Base-by-base conservation (phyloP, 1,140 invertebrate species). In the Micrasema minimum region DNA sequence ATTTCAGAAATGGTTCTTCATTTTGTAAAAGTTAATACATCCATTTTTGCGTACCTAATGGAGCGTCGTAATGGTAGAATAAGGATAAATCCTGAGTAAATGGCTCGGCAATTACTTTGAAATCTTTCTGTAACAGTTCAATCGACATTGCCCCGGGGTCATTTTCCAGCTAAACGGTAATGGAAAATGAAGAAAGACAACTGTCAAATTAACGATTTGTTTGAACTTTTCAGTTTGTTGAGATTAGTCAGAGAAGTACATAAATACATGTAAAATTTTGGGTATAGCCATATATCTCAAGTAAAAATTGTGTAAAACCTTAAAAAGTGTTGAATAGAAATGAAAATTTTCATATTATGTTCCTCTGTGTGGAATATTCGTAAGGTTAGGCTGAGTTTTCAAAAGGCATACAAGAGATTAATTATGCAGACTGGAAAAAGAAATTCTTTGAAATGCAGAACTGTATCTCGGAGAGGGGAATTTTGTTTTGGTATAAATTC, bases 81-180 rank as follows among this genome's bases (percentile, higher is more conserved):
- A 37, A 61, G 41, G 53, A 69, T 61, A 26, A 59, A 69, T 26
- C 14, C 41, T 37, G 53, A 46, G 51, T 45, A 48, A 69, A 53
- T 69, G 31, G 22, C 37, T 48, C 16, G 53, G 59, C 59, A 69
- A 69, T 69, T 59, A 69, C 66, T 69, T 61, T 35, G 38, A 69
- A 69, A 43, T 48, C 38, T 61, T 35, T 41, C 14, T 41, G 55
- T 41, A 59, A 59, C 55, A 22, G 37, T 41, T 59, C 37, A 41
- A 59, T 59, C 16, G 55, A 59, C 14, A 38, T 59, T n/a, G 16
- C 11, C 55, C 14, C 37, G 18, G 38, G 38, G 18, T 53, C 26
- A 53, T 53, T 53, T 53, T 53, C 20, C 23, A 53, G 11, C 23
- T 26, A 22, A 53, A n/a, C 23, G 23, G 12, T 16, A 22, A 22